phyloP scores from a whole-genome alignment of 2,888 invertebrate species.

The Cerastis leucographa region DNA sequence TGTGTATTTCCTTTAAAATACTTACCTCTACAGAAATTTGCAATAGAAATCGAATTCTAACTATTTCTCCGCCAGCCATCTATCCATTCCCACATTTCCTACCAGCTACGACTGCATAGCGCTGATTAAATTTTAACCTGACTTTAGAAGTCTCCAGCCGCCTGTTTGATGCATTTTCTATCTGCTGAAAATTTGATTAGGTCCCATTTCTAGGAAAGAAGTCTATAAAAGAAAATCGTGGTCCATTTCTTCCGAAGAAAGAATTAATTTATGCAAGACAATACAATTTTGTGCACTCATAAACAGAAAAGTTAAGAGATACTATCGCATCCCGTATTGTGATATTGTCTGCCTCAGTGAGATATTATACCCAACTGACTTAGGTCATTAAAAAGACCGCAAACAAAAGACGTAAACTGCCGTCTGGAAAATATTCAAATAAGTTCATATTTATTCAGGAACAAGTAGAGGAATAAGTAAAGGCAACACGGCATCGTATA shows the following conservation, averaged over 20 bases:
- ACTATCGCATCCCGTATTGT: constrained; percentile 32
- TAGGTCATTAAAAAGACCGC: constrained; percentile 39
- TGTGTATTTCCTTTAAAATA: constrained; percentile 23
- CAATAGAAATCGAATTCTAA: constrained; percentile 26
- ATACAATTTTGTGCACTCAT: constrained; percentile 35
- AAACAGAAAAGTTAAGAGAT: constrained; percentile 32
- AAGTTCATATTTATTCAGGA: constrained; percentile 68
- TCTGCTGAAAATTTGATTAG: constrained; percentile 47
- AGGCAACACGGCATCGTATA: constrained; percentile 48
- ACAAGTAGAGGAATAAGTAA: constrained; percentile 65
- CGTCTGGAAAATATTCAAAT: constrained; percentile 72
- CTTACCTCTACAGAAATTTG: constrained; percentile 7
- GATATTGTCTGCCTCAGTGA: constrained; percentile 46
- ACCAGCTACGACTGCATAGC: constrained; percentile 23
- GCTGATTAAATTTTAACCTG: constrained; percentile 60
- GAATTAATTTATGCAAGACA: constrained; percentile 36
- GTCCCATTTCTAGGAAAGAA: constrained; percentile 35
- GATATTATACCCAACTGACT: constrained; percentile 56
- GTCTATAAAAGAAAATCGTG: constrained; percentile 12
- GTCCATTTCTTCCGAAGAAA: constrained; percentile 11
- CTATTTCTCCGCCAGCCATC: constrained; percentile 30
- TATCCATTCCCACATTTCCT: constrained; percentile 34
- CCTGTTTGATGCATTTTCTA: constrained; percentile 50
- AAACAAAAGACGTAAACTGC: constrained; percentile 46
- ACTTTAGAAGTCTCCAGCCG: constrained; percentile 39